Evolutionary conservation across 2,113 vertebrate species (phyloP).

Genomic region (Vireo altiloquus): DNA sequence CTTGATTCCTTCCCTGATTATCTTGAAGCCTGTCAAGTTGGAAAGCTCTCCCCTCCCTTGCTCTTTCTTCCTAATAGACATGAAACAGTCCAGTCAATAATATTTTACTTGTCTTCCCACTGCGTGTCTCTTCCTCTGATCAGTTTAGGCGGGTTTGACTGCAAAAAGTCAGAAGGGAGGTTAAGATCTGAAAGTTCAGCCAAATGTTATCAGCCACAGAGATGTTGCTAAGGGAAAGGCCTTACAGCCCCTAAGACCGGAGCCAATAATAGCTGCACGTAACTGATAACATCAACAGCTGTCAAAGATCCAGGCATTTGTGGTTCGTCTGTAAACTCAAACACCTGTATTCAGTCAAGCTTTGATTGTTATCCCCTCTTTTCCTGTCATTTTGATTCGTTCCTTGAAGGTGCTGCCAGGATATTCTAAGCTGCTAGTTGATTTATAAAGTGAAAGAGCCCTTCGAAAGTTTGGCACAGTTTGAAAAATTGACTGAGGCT

Average conservation of each 20-base stretch:
- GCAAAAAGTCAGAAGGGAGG: constrained; percentile 89
- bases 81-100: constrained; percentile 89
- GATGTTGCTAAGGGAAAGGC: constrained; percentile 85
- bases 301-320: constrained; percentile 86
- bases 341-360: constrained; percentile 96
- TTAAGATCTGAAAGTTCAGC: constrained; percentile 97
- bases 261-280: constrained; percentile 85
- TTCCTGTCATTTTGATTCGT: constrained; percentile 85
- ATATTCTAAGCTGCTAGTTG: constrained; percentile 81
- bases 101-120: constrained; percentile 86
- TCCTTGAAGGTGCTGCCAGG: constrained; percentile 88
- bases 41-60: constrained; percentile 70
- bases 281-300: constrained; percentile 92
- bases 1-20: constrained; percentile 84
- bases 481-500: constrained; percentile 75
- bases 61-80: constrained; percentile 88
- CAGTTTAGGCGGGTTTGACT: constrained; percentile 82
- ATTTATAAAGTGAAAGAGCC: constrained; percentile 87
- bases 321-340: constrained; percentile 90
- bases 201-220: constrained; percentile 95
- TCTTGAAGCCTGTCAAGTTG: constrained; percentile 86
- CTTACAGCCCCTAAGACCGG: constrained; percentile 77
- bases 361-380: constrained; percentile 89
- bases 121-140: constrained; percentile 81
- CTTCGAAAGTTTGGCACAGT: constrained; percentile 78